These are phyloP conservation scores for Meteorus colon DNA, from an alignment of 2,888 invertebrate species.

Conservation along the genomic window DNA sequence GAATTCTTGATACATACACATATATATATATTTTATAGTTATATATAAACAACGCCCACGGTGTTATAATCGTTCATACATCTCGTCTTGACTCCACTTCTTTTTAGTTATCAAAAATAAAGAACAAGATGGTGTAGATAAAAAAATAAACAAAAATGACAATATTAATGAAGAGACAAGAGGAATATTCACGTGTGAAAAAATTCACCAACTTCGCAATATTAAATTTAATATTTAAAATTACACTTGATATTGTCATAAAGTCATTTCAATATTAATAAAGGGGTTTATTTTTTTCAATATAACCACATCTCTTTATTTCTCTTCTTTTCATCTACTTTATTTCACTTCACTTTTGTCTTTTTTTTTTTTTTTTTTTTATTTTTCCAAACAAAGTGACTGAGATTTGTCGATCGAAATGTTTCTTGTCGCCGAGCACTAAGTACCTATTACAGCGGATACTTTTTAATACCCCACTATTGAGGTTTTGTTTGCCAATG, in stretches of 20 bases:
- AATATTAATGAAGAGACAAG: background rate
- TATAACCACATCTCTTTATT: background rate
- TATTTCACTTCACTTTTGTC: background rate
- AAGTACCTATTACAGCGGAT: slow-evolving; percentile 68
- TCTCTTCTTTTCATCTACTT: background rate
- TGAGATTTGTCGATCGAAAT: slow-evolving; percentile 43
- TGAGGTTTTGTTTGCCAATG: slow-evolving; percentile 71
- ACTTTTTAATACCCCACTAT: slow-evolving; percentile 70
- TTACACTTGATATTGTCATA: background rate
- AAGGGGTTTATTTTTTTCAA: background rate
- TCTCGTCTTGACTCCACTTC: slow-evolving; percentile 7
- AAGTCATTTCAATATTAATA: background rate
- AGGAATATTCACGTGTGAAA: background rate
- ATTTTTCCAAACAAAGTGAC: slow-evolving; percentile 13
- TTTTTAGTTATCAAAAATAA: slow-evolving; percentile 10
- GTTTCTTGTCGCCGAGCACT: slow-evolving; percentile 43
- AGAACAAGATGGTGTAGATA: background rate
- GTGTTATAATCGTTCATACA: slow-evolving; percentile 34
- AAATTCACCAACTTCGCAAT: background rate
- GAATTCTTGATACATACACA: slow-evolving; percentile 12
- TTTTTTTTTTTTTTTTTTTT: background rate
- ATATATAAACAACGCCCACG: slow-evolving; percentile 27
- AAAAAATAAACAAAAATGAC: background rate
- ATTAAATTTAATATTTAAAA: slow-evolving; percentile 4
- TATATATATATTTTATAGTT: slow-evolving; percentile 16